A percentile compares a stretch with the other conserved stretches of the same genome.
phyloP scores from a whole-genome alignment of 2,113 vertebrate genomes.

The Apteryx mantelli region DNA sequence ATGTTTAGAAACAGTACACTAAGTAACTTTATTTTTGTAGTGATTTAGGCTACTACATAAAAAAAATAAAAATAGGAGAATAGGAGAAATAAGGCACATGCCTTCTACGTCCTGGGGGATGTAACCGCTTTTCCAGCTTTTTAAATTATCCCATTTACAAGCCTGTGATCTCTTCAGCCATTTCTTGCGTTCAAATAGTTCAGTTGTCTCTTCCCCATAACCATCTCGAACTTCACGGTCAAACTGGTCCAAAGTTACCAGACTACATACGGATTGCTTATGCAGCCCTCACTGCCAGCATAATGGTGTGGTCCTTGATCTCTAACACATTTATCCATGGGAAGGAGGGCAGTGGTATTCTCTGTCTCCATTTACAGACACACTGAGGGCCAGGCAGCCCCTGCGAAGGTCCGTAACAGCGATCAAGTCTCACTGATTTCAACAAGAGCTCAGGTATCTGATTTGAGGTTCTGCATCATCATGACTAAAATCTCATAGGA shows the following conservation, averaged over 20 bases:
- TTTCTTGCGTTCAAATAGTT: not conserved
- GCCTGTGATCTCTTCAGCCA: not conserved
- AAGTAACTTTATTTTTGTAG: not conserved
- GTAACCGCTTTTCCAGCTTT: not conserved
- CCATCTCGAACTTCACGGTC: not conserved
- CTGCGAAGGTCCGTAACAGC: not conserved
- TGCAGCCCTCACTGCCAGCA: not conserved
- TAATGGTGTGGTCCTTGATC: fast-evolving
- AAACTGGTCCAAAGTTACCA: not conserved
- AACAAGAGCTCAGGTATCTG: not conserved
- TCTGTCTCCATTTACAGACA: not conserved
- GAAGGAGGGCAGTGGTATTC: not conserved
- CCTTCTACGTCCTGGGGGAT: not conserved
- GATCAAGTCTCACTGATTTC: not conserved
- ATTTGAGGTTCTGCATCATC: not conserved
- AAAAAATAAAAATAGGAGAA: fast-evolving
- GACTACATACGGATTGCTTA: fast-evolving
- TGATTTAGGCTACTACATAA: not conserved
- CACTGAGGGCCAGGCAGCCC: fast-evolving
- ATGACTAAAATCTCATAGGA: not conserved
- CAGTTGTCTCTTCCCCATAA: not conserved
- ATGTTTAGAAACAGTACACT: not conserved
- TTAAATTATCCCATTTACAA: not conserved
- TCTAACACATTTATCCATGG: fast-evolving
- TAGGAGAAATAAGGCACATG: not conserved